Evolutionary conservation across 1,140 invertebrate species (phyloP), one percentile per base, ranked within the genome.

Genomic region (Drosophila bocqueti): DNA sequence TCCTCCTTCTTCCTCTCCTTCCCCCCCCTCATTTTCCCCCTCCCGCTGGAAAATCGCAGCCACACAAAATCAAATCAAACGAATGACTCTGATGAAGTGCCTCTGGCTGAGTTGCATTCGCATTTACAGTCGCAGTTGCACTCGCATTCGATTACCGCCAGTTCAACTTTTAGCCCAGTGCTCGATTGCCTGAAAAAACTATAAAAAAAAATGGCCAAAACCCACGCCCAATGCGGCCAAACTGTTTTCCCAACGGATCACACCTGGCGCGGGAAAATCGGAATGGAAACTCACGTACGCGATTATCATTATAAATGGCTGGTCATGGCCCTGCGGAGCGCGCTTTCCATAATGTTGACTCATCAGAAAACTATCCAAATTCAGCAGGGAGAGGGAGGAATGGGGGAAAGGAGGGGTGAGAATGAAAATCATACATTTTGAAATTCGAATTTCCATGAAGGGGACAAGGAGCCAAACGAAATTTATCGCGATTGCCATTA

Each of bases 31-130:
- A 2, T 1, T 15, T n/a, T 4, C 26, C 49, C 2, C 26, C 49
- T 11, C 26, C 10, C 36, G 8, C 9, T 34, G 34, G 5, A 24
- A 34, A 64, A 60, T 79, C 64, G 26, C 42, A 50, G 45, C 26
- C 61, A 54, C 24, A 47, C 16, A 15, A 40, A 63, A 63, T 63
- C 57, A 81, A 81, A 81, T 81, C 72, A 81, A 80, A 76, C 61
- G 80, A 81, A 81, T 69, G 64, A 76, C 55, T 43, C 60, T 80
- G 71, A 81, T 76, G 50, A 76, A 55, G 58, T 73, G 65, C 61
- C 72, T 76, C 64, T 81, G 72, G 69, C 68, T 81, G 13, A 38
- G 13, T 16, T 34, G 29, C 52, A 60, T 16, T 36, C 7, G 26
- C 29, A 36, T 38, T 36, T 13, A 9, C 40, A 38, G 18, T 38